A percentile compares a stretch with the other conserved stretches of the same genome.
phyloP scores from a whole-genome alignment of 2,797 vertebrate genomes.

The Chelon auratus region DNA sequence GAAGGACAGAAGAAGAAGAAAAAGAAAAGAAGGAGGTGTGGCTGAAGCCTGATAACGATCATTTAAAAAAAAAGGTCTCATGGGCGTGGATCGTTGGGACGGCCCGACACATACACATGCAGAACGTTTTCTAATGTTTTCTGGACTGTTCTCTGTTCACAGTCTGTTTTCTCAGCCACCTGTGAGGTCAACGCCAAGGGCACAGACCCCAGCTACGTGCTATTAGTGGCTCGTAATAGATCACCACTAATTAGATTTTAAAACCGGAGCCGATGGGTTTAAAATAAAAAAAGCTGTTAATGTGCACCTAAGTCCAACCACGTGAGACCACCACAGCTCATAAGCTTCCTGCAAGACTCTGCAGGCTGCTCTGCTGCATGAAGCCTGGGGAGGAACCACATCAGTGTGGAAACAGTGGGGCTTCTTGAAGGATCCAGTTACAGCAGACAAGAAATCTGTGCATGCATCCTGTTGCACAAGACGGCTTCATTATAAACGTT shows the following conservation, averaged over 20 bases:
- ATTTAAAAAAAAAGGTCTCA: too few relatives aligned
- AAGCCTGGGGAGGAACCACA: conserved; percentile 1
- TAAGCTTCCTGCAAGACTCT: conserved; percentile 16
- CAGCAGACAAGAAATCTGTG: background rate
- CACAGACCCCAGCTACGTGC: conserved; percentile 24
- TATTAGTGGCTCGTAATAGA: conserved; percentile 50
- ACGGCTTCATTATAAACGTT: too few relatives aligned
- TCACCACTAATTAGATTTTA: conserved; percentile 53
- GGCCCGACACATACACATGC: background rate
- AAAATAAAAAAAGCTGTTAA: conserved; percentile 59
- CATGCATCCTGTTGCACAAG: background rate
- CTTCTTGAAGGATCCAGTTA: background rate
- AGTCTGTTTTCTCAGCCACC: background rate
- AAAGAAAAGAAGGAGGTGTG: too few relatives aligned
- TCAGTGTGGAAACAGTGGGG: background rate
- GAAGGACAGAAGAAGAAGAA: too few relatives aligned
- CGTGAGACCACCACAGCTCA: conserved; percentile 35
- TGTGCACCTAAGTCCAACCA: conserved; percentile 49
- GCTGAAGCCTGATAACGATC: too few relatives aligned
- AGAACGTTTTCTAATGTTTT: background rate
- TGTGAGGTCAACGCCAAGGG: conserved; percentile 46
- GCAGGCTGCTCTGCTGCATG: conserved; percentile 1
- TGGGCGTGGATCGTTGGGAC: too few relatives aligned
- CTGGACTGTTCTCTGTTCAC: background rate
- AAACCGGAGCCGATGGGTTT: conserved; percentile 28